Evolutionary conservation across 2,797 vertebrate genomes (phyloP).

Genomic region (Megalops cyprinoides): DNA sequence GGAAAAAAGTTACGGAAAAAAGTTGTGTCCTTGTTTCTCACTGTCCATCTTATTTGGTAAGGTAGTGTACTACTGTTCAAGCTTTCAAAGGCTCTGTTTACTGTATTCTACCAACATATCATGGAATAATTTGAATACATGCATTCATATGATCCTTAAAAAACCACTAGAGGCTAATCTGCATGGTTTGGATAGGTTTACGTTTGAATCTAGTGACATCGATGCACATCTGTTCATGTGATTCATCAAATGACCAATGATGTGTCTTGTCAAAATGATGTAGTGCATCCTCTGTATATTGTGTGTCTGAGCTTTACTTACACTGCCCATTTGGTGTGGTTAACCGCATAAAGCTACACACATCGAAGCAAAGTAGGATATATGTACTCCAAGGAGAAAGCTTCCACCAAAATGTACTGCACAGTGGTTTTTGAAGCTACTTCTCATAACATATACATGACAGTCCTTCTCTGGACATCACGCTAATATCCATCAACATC

Average conservation of each 20-base stretch:
- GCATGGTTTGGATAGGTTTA: not conserved
- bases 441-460: not conserved
- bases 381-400: not conserved
- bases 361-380: not conserved
- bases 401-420: not conserved
- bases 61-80: slow-evolving; percentile 7
- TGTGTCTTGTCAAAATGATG: slow-evolving; percentile 55
- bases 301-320: slow-evolving; percentile 64
- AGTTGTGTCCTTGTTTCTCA: not conserved
- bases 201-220: slow-evolving; percentile 20
- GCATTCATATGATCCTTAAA: slow-evolving; percentile 16
- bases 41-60: slow-evolving; percentile 21
- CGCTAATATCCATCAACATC: not conserved
- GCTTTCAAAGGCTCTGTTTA: not conserved
- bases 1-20: not conserved
- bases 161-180: slow-evolving; percentile 8
- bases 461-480: not conserved
- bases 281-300: slow-evolving; percentile 9
- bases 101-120: not conserved
- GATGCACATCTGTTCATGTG: slow-evolving; percentile 60
- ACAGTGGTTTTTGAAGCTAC: slow-evolving; percentile 4
- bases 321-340: slow-evolving; percentile 43
- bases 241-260: slow-evolving; percentile 60
- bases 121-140: slow-evolving; percentile 28
- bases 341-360: not conserved